These are phyloP conservation scores for Parapsyche elsis DNA, from an alignment of 1,140 invertebrate species.

Conservation along the genomic window DNA sequence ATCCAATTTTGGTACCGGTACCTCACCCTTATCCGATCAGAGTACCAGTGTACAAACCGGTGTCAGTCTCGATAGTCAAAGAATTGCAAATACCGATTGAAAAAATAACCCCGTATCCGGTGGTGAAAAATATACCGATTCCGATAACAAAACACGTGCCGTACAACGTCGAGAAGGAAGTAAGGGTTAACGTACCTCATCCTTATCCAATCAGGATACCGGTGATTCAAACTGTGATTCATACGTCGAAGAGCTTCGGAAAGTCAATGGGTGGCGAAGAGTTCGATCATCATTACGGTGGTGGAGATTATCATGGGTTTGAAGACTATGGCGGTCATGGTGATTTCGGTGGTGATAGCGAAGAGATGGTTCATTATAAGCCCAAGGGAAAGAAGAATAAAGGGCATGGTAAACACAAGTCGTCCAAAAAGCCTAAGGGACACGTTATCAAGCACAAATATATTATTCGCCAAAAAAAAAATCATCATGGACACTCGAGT, in stretches of 20 bases:
- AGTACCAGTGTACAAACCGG: conserved; percentile 72
- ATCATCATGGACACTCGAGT: neutral
- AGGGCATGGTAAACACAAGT: neutral
- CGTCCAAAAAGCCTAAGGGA: neutral
- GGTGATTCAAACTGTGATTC: conserved; percentile 76
- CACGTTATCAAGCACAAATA: neutral
- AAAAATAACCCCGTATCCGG: conserved; percentile 77
- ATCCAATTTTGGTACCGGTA: conserved; percentile 74
- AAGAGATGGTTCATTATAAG: neutral
- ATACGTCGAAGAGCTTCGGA: conserved; percentile 58
- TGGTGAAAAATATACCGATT: conserved; percentile 78
- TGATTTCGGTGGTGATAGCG: neutral
- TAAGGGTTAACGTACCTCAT: conserved; percentile 77
- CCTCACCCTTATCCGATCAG: conserved; percentile 74
- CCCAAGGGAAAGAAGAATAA: neutral
- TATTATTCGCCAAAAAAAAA: neutral
- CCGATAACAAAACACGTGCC: conserved; percentile 79
- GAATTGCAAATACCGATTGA: conserved; percentile 77
- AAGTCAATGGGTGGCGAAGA: neutral
- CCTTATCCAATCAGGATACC: conserved; percentile 80
- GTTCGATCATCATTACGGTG: neutral
- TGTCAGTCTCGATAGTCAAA: conserved; percentile 75
- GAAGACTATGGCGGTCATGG: neutral
- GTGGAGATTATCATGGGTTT: neutral
- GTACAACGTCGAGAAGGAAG: conserved; percentile 76